These are phyloP conservation scores for Odobenus rosmarus DNA, from an alignment of 2,113 vertebrate genomes.

Conservation along the genomic window DNA sequence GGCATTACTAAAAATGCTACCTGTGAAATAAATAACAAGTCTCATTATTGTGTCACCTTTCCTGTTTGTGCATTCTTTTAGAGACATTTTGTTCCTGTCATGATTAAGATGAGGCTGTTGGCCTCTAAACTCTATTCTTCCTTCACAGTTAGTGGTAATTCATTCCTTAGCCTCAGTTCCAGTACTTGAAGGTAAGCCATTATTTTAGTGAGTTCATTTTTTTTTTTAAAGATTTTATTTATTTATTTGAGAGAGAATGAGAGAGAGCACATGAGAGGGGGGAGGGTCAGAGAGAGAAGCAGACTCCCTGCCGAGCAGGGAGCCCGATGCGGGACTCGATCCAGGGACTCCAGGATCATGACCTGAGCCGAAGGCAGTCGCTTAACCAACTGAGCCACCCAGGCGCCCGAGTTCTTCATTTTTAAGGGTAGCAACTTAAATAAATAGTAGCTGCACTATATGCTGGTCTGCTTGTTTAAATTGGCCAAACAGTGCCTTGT, in stretches of 20 bases:
- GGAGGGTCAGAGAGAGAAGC: too few relatives aligned
- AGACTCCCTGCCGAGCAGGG: too few relatives aligned
- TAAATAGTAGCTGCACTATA: not conserved
- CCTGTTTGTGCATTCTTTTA: not conserved
- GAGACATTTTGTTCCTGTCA: not conserved
- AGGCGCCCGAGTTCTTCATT: constrained; percentile 4
- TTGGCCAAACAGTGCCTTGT: not conserved
- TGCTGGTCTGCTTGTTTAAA: constrained; percentile 22
- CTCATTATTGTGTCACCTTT: not conserved
- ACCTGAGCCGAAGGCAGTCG: too few relatives aligned
- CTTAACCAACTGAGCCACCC: too few relatives aligned
- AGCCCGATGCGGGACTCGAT: too few relatives aligned
- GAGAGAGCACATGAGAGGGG: too few relatives aligned
- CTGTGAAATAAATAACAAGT: constrained; percentile 1
- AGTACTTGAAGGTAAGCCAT: constrained; percentile 10
- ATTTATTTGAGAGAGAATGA: too few relatives aligned
- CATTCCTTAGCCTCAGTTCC: not conserved
- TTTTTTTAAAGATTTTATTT: too few relatives aligned
- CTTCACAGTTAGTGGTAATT: constrained; percentile 44
- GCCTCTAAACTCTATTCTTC: not conserved
- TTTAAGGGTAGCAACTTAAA: constrained; percentile 3
- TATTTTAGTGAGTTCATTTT: constrained; percentile 22
- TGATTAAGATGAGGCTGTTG: not conserved
- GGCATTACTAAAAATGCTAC: not conserved
- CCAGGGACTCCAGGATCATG: too few relatives aligned